Conservation (phyloP, 2,113 vertebrate species). For the Nothobranchius kuhntae region DNA sequence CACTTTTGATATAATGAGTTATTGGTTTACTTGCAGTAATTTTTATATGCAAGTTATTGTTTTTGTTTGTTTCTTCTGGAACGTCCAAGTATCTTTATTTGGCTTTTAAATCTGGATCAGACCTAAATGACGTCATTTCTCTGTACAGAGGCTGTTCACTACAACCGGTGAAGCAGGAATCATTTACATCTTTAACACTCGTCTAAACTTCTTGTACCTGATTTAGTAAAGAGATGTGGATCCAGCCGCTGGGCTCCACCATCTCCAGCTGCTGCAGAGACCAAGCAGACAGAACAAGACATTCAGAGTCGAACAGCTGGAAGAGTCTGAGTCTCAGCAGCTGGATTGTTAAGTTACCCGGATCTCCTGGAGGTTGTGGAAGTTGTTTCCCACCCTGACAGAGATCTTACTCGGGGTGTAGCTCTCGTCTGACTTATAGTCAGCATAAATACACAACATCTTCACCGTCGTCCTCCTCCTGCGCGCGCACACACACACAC, state of each 20-base stretch:
- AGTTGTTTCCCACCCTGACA: slow-evolving; percentile 97
- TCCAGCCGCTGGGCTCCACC: slow-evolving; percentile 99
- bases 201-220: slow-evolving; percentile 55
- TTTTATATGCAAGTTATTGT: no score
- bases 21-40: no score
- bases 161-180: no score
- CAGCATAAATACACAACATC: slow-evolving; percentile 96
- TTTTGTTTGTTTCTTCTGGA: no score
- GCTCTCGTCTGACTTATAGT: slow-evolving; percentile 98
- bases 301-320: not conserved
- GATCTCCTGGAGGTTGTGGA: slow-evolving; percentile 98
- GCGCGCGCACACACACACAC: slow-evolving; percentile 12
- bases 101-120: no score
- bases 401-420: slow-evolving; percentile 99
- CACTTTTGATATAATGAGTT: no score
- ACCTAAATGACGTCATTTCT: no score
- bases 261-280: slow-evolving; percentile 92
- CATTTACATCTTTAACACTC: no score
- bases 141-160: no score
- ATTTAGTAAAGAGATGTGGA: slow-evolving; percentile 93
- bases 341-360: slow-evolving; percentile 76
- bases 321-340: not conserved
- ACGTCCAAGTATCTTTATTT: no score
- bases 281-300: not conserved
- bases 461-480: slow-evolving; percentile 99